Conservation (phyloP, 2,888 invertebrate species). For the Meiosimyza platycephala region DNA sequence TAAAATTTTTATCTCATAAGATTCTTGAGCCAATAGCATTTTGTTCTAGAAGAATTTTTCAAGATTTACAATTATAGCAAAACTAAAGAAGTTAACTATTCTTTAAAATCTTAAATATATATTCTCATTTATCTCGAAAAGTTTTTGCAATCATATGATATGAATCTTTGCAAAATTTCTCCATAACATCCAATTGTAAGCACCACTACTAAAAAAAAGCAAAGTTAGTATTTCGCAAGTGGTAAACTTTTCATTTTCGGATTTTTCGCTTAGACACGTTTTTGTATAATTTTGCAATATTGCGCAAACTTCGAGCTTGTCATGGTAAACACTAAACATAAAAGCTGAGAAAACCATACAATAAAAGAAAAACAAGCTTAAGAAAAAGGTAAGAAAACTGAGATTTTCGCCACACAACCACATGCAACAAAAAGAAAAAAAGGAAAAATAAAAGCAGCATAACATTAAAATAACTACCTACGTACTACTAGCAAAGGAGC, state of each 20-base stretch:
- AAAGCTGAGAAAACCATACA: not conserved
- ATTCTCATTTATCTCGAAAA: not conserved
- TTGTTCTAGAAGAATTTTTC: no score
- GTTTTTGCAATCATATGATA: conserved; percentile 6
- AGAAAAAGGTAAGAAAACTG: not conserved
- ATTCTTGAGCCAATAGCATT: no score
- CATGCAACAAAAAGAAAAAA: not conserved
- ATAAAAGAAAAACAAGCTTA: no score
- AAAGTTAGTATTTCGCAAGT: not conserved
- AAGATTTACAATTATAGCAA: no score
- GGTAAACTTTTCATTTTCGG: conserved; percentile 26
- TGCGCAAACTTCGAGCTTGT: conserved; percentile 18
- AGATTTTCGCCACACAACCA: conserved; percentile 13
- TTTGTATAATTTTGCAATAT: conserved; percentile 32
- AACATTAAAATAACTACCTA: not conserved
- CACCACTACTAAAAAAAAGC: not conserved
- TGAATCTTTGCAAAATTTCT: not conserved
- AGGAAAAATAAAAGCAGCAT: not conserved
- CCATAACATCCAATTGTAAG: not conserved
- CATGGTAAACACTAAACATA: conserved; percentile 9
- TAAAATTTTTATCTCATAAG: no score
- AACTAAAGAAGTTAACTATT: not conserved
- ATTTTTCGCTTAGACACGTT: conserved; percentile 28
- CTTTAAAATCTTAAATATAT: not conserved
- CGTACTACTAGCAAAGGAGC: not conserved